Base-by-base conservation (phyloP, 2,113 vertebrate species). In the Tautogolabrus adspersus region DNA sequence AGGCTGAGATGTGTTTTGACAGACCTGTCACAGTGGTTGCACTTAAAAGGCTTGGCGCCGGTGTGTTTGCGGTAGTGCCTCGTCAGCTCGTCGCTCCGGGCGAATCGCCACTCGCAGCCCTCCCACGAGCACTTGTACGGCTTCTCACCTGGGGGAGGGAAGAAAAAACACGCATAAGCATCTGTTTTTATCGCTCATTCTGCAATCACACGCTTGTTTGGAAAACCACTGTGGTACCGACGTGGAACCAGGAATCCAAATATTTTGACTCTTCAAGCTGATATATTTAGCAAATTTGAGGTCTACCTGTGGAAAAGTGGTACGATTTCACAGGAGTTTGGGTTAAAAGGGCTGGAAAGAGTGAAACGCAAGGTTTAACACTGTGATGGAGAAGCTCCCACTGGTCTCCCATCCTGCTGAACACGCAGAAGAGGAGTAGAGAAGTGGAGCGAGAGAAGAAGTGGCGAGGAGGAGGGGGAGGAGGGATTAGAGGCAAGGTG, bases 1-100 rank as follows among this genome's bases (percentile, higher is more conserved):
- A 51, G 69, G 71, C 62, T 44, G 74, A 71, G 76, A 15, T 77
- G 72, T 87, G 83, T 86, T 84, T 87, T 83, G 89, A 87, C 90
- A 73, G 75, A 99, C 97, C 98, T 99, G 97, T 99, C 98, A 93
- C 98, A 99, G 95, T 98, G 97, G 96, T 98, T 97, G 95, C 98
- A 99, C 94, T 99, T 99, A 92, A 99, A 99, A 93, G 98, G 98
- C 91, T 99, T 99, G 94, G 98, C 98, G 87, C 98, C 98, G 77
- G 98, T 99, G 96, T 99, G 98, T 95, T 99, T 99, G 96, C 98
- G 97, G 94, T 99, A 99, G 94, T 99, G 98, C 95, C 98, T 95
- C 0, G 98, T 99, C 94, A 99, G 96, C 94, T 99, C 98, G 89
- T 99, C 98, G 0, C 97, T 99, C 90, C 98, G 96, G 93, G 98